A percentile compares a stretch with the other conserved stretches of the same genome.
Conservation (phyloP, 37 sponge, comb jelly and placozoan species). For the Halisarca cf. caerulea region DNA sequence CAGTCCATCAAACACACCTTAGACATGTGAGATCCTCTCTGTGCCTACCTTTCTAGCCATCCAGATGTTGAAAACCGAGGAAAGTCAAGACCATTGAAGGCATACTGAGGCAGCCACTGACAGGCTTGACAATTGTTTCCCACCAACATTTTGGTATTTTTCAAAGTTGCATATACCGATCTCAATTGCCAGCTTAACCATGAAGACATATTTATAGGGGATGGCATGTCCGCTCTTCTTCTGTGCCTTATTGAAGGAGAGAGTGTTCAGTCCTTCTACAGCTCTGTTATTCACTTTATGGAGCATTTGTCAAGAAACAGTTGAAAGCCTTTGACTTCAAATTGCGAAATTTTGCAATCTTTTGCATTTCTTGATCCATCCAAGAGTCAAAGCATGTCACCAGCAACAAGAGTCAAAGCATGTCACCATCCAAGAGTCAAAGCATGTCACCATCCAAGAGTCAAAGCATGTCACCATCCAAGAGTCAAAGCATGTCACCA, state of each 20-base stretch:
- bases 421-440: too few species aligned
- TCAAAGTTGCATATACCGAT: neutral
- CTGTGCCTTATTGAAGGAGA: neutral
- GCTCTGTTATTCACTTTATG: neutral
- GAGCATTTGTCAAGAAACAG: neutral
- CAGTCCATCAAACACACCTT: conserved; percentile 26
- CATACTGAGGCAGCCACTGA: conserved; percentile 8
- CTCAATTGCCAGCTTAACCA: neutral
- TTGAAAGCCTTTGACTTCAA: conserved; percentile 38
- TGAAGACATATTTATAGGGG: neutral
- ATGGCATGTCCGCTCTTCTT: neutral
- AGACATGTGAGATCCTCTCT: conserved; percentile 48
- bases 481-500: too few species aligned
- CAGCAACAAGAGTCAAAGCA: too few species aligned
- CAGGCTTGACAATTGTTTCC: conserved; percentile 37
- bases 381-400: neutral
- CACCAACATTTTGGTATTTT: conserved; percentile 2
- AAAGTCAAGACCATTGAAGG: conserved; percentile 21
- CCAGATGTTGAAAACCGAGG: conserved; percentile 43
- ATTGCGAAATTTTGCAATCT: neutral
- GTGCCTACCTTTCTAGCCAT: conserved; percentile 45
- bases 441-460: too few species aligned
- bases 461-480: too few species aligned
- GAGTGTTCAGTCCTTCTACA: neutral
- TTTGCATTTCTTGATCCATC: neutral